phyloP scores from a whole-genome alignment of 2,113 vertebrate genomes.

The Antechinus stuartii region DNA sequence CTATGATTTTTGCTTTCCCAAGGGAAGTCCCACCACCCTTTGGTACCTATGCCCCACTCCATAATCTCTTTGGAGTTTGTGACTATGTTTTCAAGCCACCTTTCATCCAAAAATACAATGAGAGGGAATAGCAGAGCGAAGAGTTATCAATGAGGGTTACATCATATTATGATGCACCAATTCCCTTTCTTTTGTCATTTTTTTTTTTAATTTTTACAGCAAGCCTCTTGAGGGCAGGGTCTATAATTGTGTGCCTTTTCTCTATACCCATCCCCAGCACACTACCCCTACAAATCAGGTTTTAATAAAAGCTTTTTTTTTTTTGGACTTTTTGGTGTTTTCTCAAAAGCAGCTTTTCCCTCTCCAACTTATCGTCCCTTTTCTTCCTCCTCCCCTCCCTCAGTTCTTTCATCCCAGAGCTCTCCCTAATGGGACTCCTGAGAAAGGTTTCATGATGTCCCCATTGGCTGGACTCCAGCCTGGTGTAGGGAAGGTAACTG shows the following conservation, averaged over 20 bases:
- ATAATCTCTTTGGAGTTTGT: slow-evolving; percentile 76
- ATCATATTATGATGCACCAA: slow-evolving; percentile 28
- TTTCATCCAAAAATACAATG: slow-evolving; percentile 88
- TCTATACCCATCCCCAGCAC: neutral
- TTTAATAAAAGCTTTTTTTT: slow-evolving; percentile 63
- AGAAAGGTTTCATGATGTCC: neutral
- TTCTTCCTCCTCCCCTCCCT: neutral
- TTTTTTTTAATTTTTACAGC: neutral
- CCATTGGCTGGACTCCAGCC: neutral
- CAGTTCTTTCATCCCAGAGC: neutral
- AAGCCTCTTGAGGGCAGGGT: neutral
- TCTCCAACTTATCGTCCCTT: too few relatives aligned
- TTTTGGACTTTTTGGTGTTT: neutral
- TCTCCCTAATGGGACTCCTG: neutral
- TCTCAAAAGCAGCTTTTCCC: neutral
- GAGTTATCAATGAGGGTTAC: slow-evolving; percentile 87
- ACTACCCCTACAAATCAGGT: neutral
- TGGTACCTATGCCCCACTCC: slow-evolving; percentile 74
- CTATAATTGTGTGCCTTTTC: accelerated
- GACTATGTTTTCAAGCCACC: slow-evolving; percentile 87
- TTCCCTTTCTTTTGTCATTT: neutral
- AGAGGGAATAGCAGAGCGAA: slow-evolving; percentile 86
- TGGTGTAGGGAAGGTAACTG: neutral
- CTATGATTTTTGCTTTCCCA: neutral
- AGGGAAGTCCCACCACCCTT: neutral